Base-by-base conservation (phyloP, 2,797 vertebrate genomes). In the Characodon lateralis region DNA sequence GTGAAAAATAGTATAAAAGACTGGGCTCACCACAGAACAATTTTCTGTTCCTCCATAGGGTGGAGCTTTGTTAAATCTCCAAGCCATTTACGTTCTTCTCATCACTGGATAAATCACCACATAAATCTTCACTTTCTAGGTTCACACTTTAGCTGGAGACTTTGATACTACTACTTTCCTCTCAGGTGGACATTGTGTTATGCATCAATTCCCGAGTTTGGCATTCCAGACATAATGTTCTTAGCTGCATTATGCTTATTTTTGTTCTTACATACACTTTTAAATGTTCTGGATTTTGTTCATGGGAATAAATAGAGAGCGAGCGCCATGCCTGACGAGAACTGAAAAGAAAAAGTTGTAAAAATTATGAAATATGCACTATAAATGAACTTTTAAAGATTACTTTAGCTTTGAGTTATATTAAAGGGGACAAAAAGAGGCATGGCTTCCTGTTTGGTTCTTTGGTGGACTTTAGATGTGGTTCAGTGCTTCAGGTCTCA, bases 381-480 rank as follows among this genome's bases (percentile, higher is more conserved):
- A 13, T 41, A 16, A 28, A 77, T 80, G 59, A 50, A 59, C 78
- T 78, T 58, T n/a, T 46, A 3, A 50, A 65, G 53, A 76, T 76
- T 43, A 73, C 56, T 55, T 51, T 41, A 51, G 3, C 43, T 1
- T 31, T 78, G 18, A 35, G 9, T 6, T 53, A 20, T 73, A 6
- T 73, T 83, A 18, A 18, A 31, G 6, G 48, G 18, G 6, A 63
- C 46, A 69, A 18, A 75, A 55, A 69, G 56, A 41, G 13, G 18
- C 43, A 5, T 35, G 50, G n/a, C 26, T 18, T 48, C 55, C 18
- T 72, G 76, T 50, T 84, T 78, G 73, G 70, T 35, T 35, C 35
- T 35, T 3, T 35, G 35, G 35, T 35, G 35, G 4, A 35, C 35
- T 35, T 35, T 35, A 35, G 35, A 35, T 35, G 35, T 35, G 35